phyloP scores from a whole-genome alignment of 2,113 vertebrate species.

The Phaethon lepturus region DNA sequence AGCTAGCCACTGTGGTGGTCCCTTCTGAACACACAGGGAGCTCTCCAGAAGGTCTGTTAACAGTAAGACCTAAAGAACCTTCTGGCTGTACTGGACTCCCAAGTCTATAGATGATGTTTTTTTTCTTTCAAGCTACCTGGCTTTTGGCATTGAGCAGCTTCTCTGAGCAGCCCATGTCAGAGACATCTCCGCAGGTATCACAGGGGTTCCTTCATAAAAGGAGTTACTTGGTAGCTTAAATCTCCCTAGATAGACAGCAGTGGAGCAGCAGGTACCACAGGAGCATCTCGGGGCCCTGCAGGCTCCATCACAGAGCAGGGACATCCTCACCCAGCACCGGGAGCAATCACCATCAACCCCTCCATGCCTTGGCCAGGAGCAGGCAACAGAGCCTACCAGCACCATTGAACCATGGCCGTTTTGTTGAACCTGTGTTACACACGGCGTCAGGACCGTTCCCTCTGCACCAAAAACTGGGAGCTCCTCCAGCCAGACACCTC shows the following conservation, averaged over 20 bases:
- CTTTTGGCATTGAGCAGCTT: neutral
- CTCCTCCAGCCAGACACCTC: neutral
- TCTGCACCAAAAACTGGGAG: neutral
- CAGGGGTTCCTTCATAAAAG: neutral
- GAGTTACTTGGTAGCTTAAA: neutral
- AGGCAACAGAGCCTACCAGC: neutral
- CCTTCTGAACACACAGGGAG: neutral
- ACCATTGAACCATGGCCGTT: fast-evolving
- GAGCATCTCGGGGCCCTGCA: neutral
- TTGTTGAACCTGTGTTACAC: neutral
- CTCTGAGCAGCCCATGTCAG: neutral
- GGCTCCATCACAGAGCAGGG: neutral
- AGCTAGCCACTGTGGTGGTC: too few relatives aligned
- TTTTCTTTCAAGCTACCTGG: neutral
- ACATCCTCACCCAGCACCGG: neutral
- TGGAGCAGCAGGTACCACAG: fast-evolving
- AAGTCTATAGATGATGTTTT: neutral
- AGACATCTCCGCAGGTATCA: neutral
- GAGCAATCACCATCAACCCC: neutral
- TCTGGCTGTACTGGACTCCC: neutral
- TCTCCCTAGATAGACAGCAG: neutral
- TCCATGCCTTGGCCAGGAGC: neutral
- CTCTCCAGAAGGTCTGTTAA: neutral
- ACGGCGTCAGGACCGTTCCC: neutral
- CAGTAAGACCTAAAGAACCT: neutral